A percentile compares a stretch with the other conserved stretches of the same genome.
Conservation (phyloP, 2,113 vertebrate species). For the Oxyura jamaicensis region DNA sequence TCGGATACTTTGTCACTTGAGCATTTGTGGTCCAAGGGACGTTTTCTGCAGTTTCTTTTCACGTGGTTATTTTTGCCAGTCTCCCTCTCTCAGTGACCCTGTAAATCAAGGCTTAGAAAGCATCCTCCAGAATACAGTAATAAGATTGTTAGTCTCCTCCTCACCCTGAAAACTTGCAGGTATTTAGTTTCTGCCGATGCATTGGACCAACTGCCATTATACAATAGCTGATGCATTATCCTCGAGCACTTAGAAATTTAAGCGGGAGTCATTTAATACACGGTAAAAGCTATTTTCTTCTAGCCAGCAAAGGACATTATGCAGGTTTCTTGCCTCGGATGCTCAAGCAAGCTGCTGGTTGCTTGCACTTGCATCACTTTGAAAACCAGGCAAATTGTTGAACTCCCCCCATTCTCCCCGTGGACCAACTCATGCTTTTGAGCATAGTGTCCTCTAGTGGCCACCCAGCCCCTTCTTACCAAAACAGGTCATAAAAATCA, state of each 20-base stretch:
- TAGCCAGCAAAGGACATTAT: background rate
- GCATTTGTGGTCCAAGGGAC: rapidly evolving
- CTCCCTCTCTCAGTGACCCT: background rate
- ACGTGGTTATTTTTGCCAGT: background rate
- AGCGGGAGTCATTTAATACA: background rate
- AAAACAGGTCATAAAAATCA: rapidly evolving
- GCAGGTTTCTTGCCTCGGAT: background rate
- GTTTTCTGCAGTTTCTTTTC: background rate
- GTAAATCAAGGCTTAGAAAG: background rate
- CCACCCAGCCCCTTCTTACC: background rate
- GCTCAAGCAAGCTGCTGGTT: background rate
- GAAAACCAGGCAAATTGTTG: background rate
- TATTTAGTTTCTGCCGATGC: background rate
- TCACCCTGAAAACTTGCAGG: background rate
- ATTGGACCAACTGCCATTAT: background rate
- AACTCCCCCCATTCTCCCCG: rapidly evolving
- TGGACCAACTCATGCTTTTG: background rate
- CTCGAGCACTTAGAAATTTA: background rate
- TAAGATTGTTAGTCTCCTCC: background rate
- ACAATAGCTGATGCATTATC: background rate
- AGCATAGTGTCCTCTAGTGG: constrained; percentile 56
- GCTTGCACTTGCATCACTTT: background rate
- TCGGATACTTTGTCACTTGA: background rate
- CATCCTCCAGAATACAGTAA: background rate
- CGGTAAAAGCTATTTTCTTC: background rate